These are phyloP conservation scores for Eremobia ochroleuca DNA, from an alignment of 2,888 invertebrate species.

Conservation along the genomic window DNA sequence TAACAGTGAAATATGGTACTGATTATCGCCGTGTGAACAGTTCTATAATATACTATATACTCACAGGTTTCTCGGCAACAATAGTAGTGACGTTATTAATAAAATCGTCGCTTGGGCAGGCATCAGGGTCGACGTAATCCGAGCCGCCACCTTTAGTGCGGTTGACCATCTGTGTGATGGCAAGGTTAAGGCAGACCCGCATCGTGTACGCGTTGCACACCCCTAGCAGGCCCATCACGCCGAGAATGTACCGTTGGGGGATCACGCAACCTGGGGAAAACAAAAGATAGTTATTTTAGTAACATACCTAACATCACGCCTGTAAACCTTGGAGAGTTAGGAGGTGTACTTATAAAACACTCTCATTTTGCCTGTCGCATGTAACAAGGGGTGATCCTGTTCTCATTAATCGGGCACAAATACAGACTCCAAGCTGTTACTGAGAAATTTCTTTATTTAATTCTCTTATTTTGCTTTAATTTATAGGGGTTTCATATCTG, in stretches of 20 bases:
- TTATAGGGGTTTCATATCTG: too few species aligned
- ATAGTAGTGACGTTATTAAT: conserved; percentile 70
- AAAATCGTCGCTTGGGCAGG: conserved; percentile 79
- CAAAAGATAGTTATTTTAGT: not conserved
- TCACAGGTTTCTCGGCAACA: conserved; percentile 77
- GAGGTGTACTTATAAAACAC: not conserved
- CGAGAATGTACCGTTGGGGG: conserved; percentile 93
- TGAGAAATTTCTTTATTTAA: not conserved
- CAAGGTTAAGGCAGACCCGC: conserved; percentile 93
- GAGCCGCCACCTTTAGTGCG: conserved; percentile 64
- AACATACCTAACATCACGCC: not conserved
- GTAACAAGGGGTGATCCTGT: not conserved
- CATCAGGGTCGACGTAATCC: conserved; percentile 74
- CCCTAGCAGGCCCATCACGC: conserved; percentile 94
- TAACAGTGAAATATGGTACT: not conserved
- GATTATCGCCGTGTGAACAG: not conserved
- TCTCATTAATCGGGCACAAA: not conserved
- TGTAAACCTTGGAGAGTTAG: not conserved
- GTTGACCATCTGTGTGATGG: conserved; percentile 93
- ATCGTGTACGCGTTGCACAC: conserved; percentile 94
- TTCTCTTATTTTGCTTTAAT: too few species aligned
- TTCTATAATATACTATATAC: conserved; percentile 54
- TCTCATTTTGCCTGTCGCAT: not conserved
- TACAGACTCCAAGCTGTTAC: not conserved
- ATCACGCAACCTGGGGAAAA: conserved; percentile 89